These are phyloP conservation scores for Diachrysia chrysitis DNA, from an alignment of 2,888 invertebrate species.

Conservation along the genomic window DNA sequence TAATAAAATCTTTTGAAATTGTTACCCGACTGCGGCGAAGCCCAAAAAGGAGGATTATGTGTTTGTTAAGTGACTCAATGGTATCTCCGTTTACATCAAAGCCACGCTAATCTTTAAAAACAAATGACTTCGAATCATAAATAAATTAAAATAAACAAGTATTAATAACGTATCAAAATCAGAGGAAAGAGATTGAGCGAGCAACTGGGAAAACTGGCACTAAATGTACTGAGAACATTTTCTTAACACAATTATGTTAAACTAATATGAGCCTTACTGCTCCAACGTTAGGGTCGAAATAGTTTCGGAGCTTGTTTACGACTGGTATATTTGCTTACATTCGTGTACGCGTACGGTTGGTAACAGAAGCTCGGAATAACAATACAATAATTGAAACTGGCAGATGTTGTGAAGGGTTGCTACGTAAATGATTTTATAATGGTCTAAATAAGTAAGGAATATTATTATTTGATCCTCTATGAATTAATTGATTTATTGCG, in stretches of 20 bases:
- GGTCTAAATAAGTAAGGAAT: constrained; percentile 42
- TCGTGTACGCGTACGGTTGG: constrained; percentile 63
- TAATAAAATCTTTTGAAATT: no score
- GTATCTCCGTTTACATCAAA: no score
- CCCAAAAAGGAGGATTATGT: no score
- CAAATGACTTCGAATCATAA: no score
- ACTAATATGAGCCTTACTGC: constrained; percentile 31
- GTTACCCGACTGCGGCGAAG: no score
- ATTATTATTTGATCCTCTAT: no score
- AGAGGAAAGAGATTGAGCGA: constrained; percentile 66
- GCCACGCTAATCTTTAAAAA: no score
- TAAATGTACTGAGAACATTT: constrained; percentile 51
- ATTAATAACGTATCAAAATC: constrained; percentile 61
- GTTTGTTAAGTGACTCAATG: no score
- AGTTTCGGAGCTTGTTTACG: constrained; percentile 8
- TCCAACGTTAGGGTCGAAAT: constrained; percentile 24
- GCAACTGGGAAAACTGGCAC: constrained; percentile 52
- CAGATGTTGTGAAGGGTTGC: constrained; percentile 65
- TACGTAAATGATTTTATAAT: constrained; percentile 58
- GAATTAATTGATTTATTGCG: no score
- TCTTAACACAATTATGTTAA: constrained; percentile 51
- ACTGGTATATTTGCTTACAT: constrained; percentile 23
- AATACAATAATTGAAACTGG: constrained; percentile 79
- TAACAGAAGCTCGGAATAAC: constrained; percentile 73
- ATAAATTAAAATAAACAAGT: constrained; percentile 22